These are phyloP conservation scores for Rhodophaea formosa DNA, from an alignment of 2,888 invertebrate genomes.

Conservation along the genomic window DNA sequence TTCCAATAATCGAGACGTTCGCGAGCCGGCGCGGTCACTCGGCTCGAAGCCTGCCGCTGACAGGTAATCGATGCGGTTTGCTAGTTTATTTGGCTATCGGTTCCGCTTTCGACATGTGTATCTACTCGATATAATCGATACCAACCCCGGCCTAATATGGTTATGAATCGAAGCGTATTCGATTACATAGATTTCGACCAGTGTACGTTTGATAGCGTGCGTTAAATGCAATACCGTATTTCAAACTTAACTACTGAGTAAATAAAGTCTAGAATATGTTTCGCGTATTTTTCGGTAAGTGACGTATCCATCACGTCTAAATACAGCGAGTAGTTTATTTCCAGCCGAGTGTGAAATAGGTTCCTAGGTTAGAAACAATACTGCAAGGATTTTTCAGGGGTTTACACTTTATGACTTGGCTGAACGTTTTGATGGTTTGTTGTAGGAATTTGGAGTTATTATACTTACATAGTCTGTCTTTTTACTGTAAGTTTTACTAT, in stretches of 20 bases:
- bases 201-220: conserved; percentile 16
- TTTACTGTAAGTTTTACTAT: no score
- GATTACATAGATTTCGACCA: conserved; percentile 48
- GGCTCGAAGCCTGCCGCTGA: conserved; percentile 63
- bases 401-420: conserved; percentile 15
- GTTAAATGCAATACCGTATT: not conserved
- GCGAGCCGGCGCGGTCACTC: conserved; percentile 59
- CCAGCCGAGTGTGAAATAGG: conserved; percentile 20
- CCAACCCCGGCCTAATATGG: conserved; percentile 54
- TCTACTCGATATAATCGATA: conserved; percentile 72
- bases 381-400: conserved; percentile 14
- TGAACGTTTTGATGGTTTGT: conserved; percentile 10
- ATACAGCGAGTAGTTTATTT: conserved; percentile 18
- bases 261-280: conserved; percentile 14
- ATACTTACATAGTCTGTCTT: not conserved
- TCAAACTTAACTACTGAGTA: conserved; percentile 9
- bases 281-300: conserved; percentile 5
- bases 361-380: conserved; percentile 21
- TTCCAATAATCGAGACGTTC: conserved; percentile 12
- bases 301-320: conserved; percentile 21
- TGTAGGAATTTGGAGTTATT: not conserved
- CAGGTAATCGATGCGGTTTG: conserved; percentile 78
- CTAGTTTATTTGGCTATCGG: conserved; percentile 80
- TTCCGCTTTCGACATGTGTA: conserved; percentile 68
- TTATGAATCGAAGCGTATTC: conserved; percentile 61